phyloP scores from a whole-genome alignment of 1,140 invertebrate genomes.

The Heliconius hermathena region DNA sequence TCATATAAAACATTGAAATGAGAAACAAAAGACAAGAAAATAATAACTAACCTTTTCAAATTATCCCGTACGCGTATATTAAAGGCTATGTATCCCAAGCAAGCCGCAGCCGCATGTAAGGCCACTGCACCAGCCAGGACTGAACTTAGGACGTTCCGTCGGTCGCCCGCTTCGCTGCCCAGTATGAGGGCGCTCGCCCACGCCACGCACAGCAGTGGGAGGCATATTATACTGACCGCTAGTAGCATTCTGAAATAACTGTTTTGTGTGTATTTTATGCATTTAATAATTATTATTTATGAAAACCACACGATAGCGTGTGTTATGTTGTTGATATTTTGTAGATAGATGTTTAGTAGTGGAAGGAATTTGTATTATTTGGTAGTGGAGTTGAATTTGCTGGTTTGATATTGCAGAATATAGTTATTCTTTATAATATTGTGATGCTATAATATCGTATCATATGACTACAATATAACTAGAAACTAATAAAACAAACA shows the following conservation, averaged over 20 bases:
- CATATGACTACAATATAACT: too few relatives aligned
- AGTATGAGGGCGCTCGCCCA: conserved; percentile 69
- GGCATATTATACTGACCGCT: conserved; percentile 61
- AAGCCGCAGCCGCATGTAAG: conserved; percentile 88
- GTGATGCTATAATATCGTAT: too few relatives aligned
- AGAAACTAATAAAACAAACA: too few relatives aligned
- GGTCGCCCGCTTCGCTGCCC: conserved; percentile 59
- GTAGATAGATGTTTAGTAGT: too few relatives aligned
- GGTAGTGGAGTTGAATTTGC: too few relatives aligned
- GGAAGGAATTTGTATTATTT: too few relatives aligned
- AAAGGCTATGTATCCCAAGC: conserved; percentile 92
- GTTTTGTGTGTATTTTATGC: neutral
- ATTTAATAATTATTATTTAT: neutral
- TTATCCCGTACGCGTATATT: conserved; percentile 90
- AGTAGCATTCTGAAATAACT: conserved; percentile 57
- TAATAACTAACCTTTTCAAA: conserved; percentile 70
- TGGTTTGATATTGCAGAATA: too few relatives aligned
- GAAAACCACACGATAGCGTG: too few relatives aligned
- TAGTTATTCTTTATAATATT: too few relatives aligned
- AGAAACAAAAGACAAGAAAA: neutral
- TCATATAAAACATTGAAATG: too few relatives aligned
- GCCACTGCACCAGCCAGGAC: conserved; percentile 87
- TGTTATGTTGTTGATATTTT: too few relatives aligned
- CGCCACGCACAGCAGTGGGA: conserved; percentile 59
- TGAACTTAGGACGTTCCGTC: conserved; percentile 85